Percentiles rank a stretch among this genome's conserved stretches.
Evolutionary conservation across 53 echinoderm and acorn worm genomes (phyloP).

Genomic region (Pentamera pediparva): DNA sequence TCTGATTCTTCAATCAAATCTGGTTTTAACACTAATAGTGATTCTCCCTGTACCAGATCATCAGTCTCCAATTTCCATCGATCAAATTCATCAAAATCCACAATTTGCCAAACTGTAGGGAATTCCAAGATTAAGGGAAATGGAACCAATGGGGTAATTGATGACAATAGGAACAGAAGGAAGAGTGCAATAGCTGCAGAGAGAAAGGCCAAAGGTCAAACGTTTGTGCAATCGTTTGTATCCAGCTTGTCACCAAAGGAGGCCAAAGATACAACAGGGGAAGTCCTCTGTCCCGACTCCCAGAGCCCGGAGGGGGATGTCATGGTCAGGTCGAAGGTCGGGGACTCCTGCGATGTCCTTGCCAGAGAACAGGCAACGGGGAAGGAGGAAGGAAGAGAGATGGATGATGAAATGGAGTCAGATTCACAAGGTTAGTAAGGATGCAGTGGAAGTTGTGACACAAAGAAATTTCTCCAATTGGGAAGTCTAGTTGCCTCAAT

Average conservation of each 20-base stretch:
- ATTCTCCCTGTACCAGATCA: no score
- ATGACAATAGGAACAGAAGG: background rate
- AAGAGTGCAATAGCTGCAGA: slow-evolving; percentile 1
- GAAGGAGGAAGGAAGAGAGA: background rate
- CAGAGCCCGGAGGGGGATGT: slow-evolving; percentile 30
- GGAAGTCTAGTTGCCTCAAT: no score
- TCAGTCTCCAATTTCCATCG: no score
- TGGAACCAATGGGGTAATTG: background rate
- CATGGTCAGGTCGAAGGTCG: background rate
- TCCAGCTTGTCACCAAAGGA: background rate
- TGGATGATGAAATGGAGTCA: background rate
- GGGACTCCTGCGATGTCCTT: background rate
- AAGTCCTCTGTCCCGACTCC: slow-evolving; percentile 37
- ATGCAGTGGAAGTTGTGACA: background rate
- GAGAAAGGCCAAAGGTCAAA: background rate
- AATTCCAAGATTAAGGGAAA: background rate
- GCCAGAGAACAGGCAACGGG: background rate
- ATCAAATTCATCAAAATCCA: no score
- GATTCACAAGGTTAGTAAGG: background rate
- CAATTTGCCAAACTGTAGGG: no score
- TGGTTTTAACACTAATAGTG: no score
- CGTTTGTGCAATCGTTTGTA: slow-evolving; percentile 9
- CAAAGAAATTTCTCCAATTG: no score
- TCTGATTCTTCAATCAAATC: background rate
- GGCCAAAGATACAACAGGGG: background rate